Base-by-base conservation (phyloP, 2,888 invertebrate species). In the Ephialtes manifestator region DNA sequence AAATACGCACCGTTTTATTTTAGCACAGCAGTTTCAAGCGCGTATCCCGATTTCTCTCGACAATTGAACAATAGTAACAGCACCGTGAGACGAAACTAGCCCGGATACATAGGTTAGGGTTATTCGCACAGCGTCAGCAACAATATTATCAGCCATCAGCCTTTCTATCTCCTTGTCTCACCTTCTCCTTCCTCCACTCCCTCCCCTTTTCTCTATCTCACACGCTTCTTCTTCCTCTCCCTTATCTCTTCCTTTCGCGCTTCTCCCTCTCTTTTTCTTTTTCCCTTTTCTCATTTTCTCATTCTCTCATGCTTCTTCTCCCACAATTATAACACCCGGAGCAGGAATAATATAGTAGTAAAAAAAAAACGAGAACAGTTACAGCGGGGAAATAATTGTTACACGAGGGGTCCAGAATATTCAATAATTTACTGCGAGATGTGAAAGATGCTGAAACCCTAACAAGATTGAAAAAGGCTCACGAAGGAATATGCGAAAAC, bases 51-150 rank as follows among this genome's bases (percentile, higher is more conserved):
- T 63, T 63, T 31, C 35, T 24, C 63, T 13, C 8, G 4, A 39
- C 15, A 35, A 63, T 63, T 31, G 60, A 63, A 63, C 60, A 63
- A 35, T 18, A 18, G 60, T 18, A 35, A 15, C n/a, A 24, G 15
- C n/a, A 63, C 31, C 60, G 60, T 63, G 60, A 35, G 60, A 63
- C 60, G 60, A 31, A 63, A 63, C 35, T 63, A 63, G 60, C 51
- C 70, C 31, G 51, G 70, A 70, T 70, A 70, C 20, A 18, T 35
- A 31, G 51, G 31, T 18, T 51, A 8, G 48, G 51, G 51, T 48
- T 24, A 24, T 51, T 39, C 28, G 51, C 48, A 31, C 28, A 67
- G 13, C 67, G 20, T 67, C 48, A 51, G n/a, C 51, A 51, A 51
- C 51, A 70, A 53, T 24, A 68, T 28, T 53, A 70, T 53, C 28